These are phyloP conservation scores for Meriones unguiculatus DNA, from an alignment of 2,113 vertebrate genomes.

Conservation along the genomic window DNA sequence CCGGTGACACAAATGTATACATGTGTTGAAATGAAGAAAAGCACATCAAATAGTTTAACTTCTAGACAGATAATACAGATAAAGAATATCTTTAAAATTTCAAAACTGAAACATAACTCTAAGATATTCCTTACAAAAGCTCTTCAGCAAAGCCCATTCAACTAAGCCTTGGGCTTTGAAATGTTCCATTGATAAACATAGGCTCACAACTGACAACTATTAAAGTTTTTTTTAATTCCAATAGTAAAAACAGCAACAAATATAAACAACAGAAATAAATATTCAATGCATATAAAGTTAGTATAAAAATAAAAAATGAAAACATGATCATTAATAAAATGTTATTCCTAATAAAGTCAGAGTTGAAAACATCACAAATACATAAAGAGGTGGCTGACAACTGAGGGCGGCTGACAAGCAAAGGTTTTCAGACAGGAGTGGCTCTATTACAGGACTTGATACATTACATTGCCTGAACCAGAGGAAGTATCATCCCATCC, in stretches of 20 bases:
- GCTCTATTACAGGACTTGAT: not conserved
- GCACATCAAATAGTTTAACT: not conserved
- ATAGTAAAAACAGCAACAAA: not conserved
- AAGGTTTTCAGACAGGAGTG: not conserved
- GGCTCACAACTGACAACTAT: not conserved
- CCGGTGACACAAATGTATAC: not conserved
- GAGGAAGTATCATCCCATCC: not conserved
- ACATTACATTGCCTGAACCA: not conserved
- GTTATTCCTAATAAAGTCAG: not conserved
- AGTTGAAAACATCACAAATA: not conserved
- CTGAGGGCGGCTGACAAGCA: not conserved
- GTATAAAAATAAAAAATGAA: slow-evolving; percentile 30
- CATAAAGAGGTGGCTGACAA: not conserved
- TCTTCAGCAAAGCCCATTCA: not conserved
- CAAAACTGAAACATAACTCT: not conserved
- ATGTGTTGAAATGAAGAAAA: not conserved
- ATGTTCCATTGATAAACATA: not conserved
- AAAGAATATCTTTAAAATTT: not conserved
- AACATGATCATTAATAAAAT: not conserved
- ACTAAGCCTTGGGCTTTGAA: not conserved
- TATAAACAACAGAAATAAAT: not conserved
- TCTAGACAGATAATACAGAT: not conserved
- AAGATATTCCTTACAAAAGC: not conserved
- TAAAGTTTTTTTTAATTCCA: not conserved
- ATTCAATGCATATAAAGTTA: not conserved